Base-by-base conservation (phyloP, 2,888 invertebrate genomes). In the Pteria penguin region DNA sequence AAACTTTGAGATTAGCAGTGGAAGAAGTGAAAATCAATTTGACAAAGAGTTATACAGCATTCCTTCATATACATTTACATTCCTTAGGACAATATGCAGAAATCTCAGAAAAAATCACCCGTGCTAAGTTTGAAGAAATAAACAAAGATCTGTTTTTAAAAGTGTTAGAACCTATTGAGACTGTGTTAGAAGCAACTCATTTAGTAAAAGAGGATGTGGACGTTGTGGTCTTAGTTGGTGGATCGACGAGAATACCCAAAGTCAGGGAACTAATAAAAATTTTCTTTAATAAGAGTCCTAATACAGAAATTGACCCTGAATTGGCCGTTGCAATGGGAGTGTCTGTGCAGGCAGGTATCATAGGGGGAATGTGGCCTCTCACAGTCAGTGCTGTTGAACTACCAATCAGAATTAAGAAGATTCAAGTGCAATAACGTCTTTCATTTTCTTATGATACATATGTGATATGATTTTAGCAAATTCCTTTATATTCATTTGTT, bases 331-430 rank as follows among this genome's bases (percentile, higher is more conserved):
- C 90, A 2, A 91, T 91, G 4, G 93, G 93, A 1, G 93, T 93
- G 26, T 90, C 93, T 4, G 92, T 93, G 31, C 93, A 93, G 82
- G 93, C 93, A 2, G 93, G 93, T 14, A 93, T 93, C 36, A 87
- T 93, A 36, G 93, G 93, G 27, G 93, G 93, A 5, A 93, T 92
- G 84, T 93, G 93, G 93, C 93, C 93, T 0, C 86, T 93, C 54
- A 90, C 92, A 69, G 93, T 93, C 65, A 90, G 92, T 83, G 92
- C 92, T 62, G 90, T 92, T 2, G 92, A 93, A 78, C 76, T 89
- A 36, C 90, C 87, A 1, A 88, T 86, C 0, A 77, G 81, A 31
- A 89, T 89, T 0, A 84, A 85, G 72, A 92, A 92, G 81, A 89
- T 91, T 33, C 90, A 89, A 70, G 79, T 90, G n/a, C 70, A 79